Evolutionary conservation across 1,140 invertebrate genomes (phyloP).

Genomic region (Lepidostoma basale): DNA sequence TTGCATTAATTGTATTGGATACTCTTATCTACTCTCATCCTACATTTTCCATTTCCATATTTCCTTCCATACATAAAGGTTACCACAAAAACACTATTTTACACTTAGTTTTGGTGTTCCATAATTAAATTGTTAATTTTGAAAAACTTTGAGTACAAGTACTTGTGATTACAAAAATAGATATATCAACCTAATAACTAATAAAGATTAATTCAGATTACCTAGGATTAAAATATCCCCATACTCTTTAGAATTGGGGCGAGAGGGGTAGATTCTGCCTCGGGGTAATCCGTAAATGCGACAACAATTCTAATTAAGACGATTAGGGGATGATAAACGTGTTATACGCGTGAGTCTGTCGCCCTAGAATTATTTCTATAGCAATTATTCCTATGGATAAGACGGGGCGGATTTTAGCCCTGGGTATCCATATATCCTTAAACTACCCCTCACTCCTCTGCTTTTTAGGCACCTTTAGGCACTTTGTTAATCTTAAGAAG

Average conservation of each 20-base stretch:
- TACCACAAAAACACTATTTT: too few relatives aligned
- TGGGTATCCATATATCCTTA: background rate
- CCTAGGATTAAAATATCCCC: background rate
- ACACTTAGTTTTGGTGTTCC: too few relatives aligned
- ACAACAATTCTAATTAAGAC: conserved; percentile 47
- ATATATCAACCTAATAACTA: too few relatives aligned
- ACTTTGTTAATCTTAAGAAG: conserved; percentile 8
- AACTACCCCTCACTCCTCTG: conserved; percentile 1
- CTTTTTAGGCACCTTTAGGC: conserved; percentile 21
- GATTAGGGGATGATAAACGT: conserved; percentile 46
- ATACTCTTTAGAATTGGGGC: background rate
- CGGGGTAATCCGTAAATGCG: conserved; percentile 41
- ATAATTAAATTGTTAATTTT: too few relatives aligned
- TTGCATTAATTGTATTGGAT: too few relatives aligned
- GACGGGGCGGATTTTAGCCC: conserved; percentile 7
- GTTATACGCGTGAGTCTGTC: conserved; percentile 43
- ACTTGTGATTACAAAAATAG: too few relatives aligned
- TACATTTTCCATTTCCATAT: too few relatives aligned
- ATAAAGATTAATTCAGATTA: conserved; percentile 22
- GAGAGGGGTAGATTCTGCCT: background rate
- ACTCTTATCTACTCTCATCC: too few relatives aligned
- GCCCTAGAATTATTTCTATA: conserved; percentile 17
- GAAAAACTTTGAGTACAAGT: too few relatives aligned
- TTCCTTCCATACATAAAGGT: too few relatives aligned
- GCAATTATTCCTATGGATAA: conserved; percentile 27